Base-by-base conservation (phyloP, 2,113 vertebrate genomes). In the Origma solitaria region DNA sequence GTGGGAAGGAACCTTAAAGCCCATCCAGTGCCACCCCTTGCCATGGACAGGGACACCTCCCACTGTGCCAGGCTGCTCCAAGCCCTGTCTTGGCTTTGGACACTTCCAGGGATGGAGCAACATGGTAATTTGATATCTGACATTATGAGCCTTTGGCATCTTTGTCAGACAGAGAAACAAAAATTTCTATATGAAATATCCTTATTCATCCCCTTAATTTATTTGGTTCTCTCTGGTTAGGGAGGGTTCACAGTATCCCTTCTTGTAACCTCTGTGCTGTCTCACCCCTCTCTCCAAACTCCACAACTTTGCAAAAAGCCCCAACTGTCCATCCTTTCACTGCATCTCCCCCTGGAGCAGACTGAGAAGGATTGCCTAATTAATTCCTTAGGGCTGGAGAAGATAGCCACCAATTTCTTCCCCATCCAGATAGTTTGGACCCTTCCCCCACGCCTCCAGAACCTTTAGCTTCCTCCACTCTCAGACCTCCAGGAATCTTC, bases 11-110 rank as follows among this genome's bases (percentile, higher is more conserved):
- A 82, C 40, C 17, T 69, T 27, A 61, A 40, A 82, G 45, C 17
- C 15, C 28, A 6, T 24, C 56, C 24, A 0, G 2, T 30, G 3
- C 38, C 19, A 47, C 5, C n/a, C 18, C 5, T 47, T 47, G 21
- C 30, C 70, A 22, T 19, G 24, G 21, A 24, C n/a, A 53, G n/a
- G 21, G 30, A 35, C 21, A 54, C 25, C n/a, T 76, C 40, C 40
- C 70, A 6, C 13, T 11, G 18, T 15, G 21, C 22, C 62, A 76
- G 70, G 47, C 7, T 89, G 54, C 47, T 76, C 54, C 4, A 22
- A 69, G 54, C 40, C n/a, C 17, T 0, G 0, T 61, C 62, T 31
- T 54, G 40, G 18, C 71, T 70, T 76, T 27, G 54, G 15, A 42
- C 47, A 28, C 25, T 69, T 19, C 17, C 70, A 61, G 47, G 30